A percentile compares a stretch with the other conserved stretches of the same genome.
These are phyloP conservation scores for Phanerotoma sp. DNA, from an alignment of 2,888 invertebrate species.

Conservation along the genomic window DNA sequence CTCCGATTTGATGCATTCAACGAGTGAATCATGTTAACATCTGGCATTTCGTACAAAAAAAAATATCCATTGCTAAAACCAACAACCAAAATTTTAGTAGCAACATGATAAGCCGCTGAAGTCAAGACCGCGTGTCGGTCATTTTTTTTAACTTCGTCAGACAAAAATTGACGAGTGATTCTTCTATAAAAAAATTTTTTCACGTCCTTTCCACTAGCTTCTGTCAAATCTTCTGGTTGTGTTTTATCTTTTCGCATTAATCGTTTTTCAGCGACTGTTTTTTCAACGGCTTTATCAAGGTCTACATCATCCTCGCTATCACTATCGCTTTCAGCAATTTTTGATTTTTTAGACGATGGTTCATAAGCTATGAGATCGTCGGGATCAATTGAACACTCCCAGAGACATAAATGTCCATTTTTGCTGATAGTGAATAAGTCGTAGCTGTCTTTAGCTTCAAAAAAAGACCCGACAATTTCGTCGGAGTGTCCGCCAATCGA, in stretches of 20 bases:
- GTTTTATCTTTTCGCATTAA: constrained; percentile 36
- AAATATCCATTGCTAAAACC: constrained; percentile 92
- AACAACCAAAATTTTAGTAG: constrained; percentile 78
- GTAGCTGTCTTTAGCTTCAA: constrained; percentile 74
- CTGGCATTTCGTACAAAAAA: constrained; percentile 92
- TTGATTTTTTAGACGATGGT: constrained; percentile 58
- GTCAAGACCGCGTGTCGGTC: constrained; percentile 69
- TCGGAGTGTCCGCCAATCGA: constrained; percentile 84
- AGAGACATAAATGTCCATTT: constrained; percentile 82
- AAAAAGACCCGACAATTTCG: constrained; percentile 81
- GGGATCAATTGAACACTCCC: constrained; percentile 80
- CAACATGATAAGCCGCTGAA: constrained; percentile 79
- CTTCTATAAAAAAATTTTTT: constrained; percentile 67
- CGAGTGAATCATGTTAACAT: constrained; percentile 89
- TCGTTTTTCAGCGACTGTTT: constrained; percentile 57
- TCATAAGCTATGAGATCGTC: constrained; percentile 66
- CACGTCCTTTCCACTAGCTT: constrained; percentile 25
- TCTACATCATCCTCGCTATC: constrained; percentile 71
- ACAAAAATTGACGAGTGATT: constrained; percentile 72
- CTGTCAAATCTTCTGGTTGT: constrained; percentile 16
- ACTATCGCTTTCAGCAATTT: constrained; percentile 39
- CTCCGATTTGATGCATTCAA: constrained; percentile 80
- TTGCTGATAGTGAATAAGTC: constrained; percentile 81
- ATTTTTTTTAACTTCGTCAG: constrained; percentile 68
- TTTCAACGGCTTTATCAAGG: constrained; percentile 62